Base-by-base conservation (phyloP, 2,888 invertebrate genomes). In the Margaritifera margaritifera region DNA sequence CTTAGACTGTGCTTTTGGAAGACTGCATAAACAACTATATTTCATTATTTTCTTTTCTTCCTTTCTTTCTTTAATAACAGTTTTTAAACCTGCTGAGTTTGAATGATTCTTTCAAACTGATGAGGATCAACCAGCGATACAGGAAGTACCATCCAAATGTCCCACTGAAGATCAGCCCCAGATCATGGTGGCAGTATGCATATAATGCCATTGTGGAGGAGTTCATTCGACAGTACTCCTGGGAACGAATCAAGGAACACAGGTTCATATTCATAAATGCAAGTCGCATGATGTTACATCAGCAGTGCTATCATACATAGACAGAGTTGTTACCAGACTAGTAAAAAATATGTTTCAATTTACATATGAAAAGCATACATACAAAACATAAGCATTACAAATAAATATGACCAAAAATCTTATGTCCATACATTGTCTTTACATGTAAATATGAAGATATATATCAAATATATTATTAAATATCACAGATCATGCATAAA, bases 181-280 rank as follows among this genome's bases (percentile, higher is more conserved):
- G 91, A 78, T 91, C 91, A 55, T 95, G 95, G 94, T 95, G 95
- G 95, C 92, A 90, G 55, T 95, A 95, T 87, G 94, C 94, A 0
- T 94, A 92, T 86, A 92, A 92, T 74, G 93, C 93, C 6, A 92
- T 94, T 1, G 84, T 95, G 2, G 94, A 94, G 80, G 94, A 95
- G 80, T 91, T 93, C 51, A 92, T 95, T 2, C 91, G 92, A 27
- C 94, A 95, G 0, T 94, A 93, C 88, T 93, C 94, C 0, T 95
- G 95, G 95, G 90, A 92, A 2, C 92, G 93, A 61, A 93, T 95
- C 19, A 92, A 92, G 81, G 92, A 91, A 70, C 94, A 94, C 82
- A 91, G 95, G 91, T 91, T 82, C 50, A 64, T 62, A 50, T 20
- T 25, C 6, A 42, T 59, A 24, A 15, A n/a, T 24, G n/a, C 31